A percentile compares a stretch with the other conserved stretches of the same genome.
phyloP scores from a whole-genome alignment of 2,888 invertebrate genomes.

The Chrysina gloriosa region DNA sequence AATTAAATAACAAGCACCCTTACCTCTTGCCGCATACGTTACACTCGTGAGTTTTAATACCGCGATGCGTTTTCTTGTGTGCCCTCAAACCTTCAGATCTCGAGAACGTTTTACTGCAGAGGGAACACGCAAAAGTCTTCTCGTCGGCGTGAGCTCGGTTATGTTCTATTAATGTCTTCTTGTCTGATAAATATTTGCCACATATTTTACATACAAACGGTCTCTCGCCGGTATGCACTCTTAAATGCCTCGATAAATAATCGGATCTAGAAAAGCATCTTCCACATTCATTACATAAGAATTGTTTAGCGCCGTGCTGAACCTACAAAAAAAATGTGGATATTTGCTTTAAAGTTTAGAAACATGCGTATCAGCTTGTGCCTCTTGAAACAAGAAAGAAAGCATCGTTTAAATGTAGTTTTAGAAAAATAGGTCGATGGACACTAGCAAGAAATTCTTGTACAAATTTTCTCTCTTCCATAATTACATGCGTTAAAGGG shows the following conservation, averaged over 20 bases:
- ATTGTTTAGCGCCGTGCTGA: conserved; percentile 60
- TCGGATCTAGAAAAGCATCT: conserved; percentile 63
- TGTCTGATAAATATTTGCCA: too few relatives aligned
- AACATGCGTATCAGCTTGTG: too few relatives aligned
- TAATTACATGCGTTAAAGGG: too few relatives aligned
- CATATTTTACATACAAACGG: conserved; percentile 63
- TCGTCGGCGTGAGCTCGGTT: conserved; percentile 62
- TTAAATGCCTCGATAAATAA: conserved; percentile 61
- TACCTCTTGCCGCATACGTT: conserved; percentile 63
- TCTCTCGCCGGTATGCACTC: conserved; percentile 64
- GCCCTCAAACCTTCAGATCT: conserved; percentile 61
- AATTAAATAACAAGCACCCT: conserved; percentile 14
- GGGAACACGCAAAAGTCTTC: conserved; percentile 61
- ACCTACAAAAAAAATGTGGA: conserved; percentile 52
- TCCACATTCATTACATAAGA: conserved; percentile 63
- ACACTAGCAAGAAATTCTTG: too few relatives aligned
- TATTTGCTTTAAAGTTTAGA: too few relatives aligned
- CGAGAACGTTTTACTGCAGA: conserved; percentile 63
- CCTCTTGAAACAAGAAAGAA: too few relatives aligned
- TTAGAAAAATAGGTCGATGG: too few relatives aligned
- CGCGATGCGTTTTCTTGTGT: conserved; percentile 62
- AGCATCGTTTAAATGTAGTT: too few relatives aligned
- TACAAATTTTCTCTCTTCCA: too few relatives aligned
- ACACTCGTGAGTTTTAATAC: conserved; percentile 62
- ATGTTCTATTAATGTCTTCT: conserved; percentile 63